These are phyloP conservation scores for Lydus trimaculatus DNA, from an alignment of 2,888 invertebrate species.

Conservation along the genomic window DNA sequence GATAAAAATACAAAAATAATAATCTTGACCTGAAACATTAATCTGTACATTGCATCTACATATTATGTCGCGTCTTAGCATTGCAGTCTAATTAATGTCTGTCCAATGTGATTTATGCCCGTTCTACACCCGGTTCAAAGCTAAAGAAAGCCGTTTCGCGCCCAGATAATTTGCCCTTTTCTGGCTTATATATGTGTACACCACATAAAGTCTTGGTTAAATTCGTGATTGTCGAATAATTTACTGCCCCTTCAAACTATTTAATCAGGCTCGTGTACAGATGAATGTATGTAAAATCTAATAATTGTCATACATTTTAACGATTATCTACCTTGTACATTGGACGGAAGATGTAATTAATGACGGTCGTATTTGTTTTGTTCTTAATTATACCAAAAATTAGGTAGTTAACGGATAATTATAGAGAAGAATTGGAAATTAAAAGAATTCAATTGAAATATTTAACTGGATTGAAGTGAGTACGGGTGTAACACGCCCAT, in stretches of 20 bases:
- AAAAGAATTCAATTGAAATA: not conserved
- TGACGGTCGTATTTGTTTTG: slow-evolving; percentile 16
- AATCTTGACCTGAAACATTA: slow-evolving; percentile 48
- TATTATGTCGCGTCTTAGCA: slow-evolving; percentile 55
- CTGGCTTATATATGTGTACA: slow-evolving; percentile 12
- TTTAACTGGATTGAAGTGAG: slow-evolving; percentile 1
- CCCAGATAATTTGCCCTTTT: slow-evolving; percentile 45
- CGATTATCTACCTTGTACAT: not conserved
- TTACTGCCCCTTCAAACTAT: slow-evolving; percentile 27
- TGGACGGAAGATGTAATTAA: slow-evolving; percentile 18
- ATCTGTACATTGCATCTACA: slow-evolving; percentile 57
- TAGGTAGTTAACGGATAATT: not conserved
- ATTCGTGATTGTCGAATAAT: slow-evolving; percentile 35
- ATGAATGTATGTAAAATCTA: slow-evolving; percentile 37
- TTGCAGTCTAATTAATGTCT: slow-evolving; percentile 59
- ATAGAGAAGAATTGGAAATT: not conserved
- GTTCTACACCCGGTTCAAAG: slow-evolving; percentile 32
- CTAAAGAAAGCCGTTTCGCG: slow-evolving; percentile 24
- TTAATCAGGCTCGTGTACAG: slow-evolving; percentile 25
- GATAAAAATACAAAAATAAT: slow-evolving; percentile 40
- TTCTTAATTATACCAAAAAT: not conserved
- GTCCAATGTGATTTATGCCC: slow-evolving; percentile 57
- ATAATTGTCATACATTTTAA: slow-evolving; percentile 35
- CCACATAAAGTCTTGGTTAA: slow-evolving; percentile 7
- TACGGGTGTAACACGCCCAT: slow-evolving; percentile 25